Base-by-base conservation (phyloP, 1,140 invertebrate genomes). In the Lysiphlebus fabarum region DNA sequence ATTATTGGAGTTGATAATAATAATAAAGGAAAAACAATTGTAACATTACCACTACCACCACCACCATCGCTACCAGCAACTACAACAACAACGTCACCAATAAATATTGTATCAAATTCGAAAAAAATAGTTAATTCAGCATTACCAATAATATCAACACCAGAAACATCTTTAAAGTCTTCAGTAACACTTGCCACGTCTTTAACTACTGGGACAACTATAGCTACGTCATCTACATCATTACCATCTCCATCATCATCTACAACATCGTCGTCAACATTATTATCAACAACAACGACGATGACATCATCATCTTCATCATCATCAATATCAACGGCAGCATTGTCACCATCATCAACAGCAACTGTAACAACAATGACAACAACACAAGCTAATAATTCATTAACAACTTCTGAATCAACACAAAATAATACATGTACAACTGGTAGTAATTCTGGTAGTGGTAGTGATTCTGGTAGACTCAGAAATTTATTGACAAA, bases 401-500 rank as follows among this genome's bases (percentile, higher is more conserved):
- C 54, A 17, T 14, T 59, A 10, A 14, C 45, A 40, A 61, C 59
- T 41, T 12, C 47, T 41, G 42, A 58, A 7, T 47, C 57, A 40
- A 26, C 70, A 12, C 17, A 26, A 26, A 26, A 26, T 26, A 26
- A 26, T 4, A 2, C 17, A 26, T 26, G 17, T 26, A 26, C 17
- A 26, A 62, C 65, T 58, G 67, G 70, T 41, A 71, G 69, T 47
- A 64, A 47, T 44, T 65, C 62, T 67, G 47, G 62, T 66, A n/a
- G 70, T 72, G 34, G 72, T 81, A 40, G 85, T 50, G 58, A 86
- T 49, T 87, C 87, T 0, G 87, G 84, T 51, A 76, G 87, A 53
- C 75, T 91, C 44, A 81, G 88, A 50, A 84, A 84, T 66, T 77
- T 89, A 54, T 78, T 87, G 49, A 89, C 84, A 65, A 85, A 84